Evolutionary conservation across 2,113 vertebrate genomes (phyloP).

Genomic region (Takifugu bimaculatus): DNA sequence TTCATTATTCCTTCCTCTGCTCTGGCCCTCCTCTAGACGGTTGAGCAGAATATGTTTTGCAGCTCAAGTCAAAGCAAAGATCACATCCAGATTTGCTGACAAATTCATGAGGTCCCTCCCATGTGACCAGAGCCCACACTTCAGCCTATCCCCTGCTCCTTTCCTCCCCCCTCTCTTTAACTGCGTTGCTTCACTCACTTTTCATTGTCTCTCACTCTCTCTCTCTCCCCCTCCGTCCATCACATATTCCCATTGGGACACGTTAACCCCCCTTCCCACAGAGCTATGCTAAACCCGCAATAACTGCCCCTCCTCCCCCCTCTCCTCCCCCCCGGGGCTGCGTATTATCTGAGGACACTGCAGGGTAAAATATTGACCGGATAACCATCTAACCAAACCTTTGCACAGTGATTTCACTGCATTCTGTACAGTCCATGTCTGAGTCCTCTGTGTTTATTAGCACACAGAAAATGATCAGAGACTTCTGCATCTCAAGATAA

Average conservation of each 20-base stretch:
- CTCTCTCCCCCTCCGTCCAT: slow-evolving; percentile 6
- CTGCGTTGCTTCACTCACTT: not conserved
- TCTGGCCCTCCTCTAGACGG: not conserved
- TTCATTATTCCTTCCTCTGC: slow-evolving; percentile 37
- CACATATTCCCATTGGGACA: slow-evolving; percentile 11
- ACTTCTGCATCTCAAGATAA: no score
- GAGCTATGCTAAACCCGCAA: no score
- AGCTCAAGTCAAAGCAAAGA: not conserved
- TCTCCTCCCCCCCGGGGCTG: not conserved
- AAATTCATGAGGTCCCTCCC: slow-evolving; percentile 4
- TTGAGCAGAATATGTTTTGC: not conserved
- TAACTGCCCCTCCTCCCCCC: no score
- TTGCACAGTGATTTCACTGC: not conserved
- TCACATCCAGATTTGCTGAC: not conserved
- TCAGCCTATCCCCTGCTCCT: not conserved
- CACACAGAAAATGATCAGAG: no score
- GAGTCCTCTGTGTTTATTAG: no score
- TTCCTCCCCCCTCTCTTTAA: not conserved
- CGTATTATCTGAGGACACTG: not conserved
- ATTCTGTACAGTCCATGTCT: not conserved
- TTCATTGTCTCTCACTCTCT: not conserved
- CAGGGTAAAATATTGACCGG: not conserved
- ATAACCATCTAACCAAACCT: not conserved
- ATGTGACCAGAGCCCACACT: slow-evolving; percentile 8
- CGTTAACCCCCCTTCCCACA: not conserved